A percentile compares a stretch with the other conserved stretches of the same genome.
Conservation (phyloP, 1,140 invertebrate genomes). For the Venturia canescens region DNA sequence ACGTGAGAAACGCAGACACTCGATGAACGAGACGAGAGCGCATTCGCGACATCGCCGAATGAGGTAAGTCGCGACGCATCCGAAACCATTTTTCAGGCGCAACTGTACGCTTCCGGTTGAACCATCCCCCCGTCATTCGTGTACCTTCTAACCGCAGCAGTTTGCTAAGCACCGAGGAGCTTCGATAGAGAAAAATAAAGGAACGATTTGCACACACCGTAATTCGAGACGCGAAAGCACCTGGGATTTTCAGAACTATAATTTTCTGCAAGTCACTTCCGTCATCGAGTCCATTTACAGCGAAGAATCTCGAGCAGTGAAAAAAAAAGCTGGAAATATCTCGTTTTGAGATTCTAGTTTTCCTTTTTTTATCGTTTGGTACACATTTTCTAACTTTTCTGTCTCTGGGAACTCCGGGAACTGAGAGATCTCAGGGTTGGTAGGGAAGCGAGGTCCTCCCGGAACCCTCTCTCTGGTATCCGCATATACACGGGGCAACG, state of each 20-base stretch:
- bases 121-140: no score
- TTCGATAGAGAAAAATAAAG: no score
- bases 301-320: not conserved
- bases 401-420: constrained; percentile 36
- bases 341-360: constrained; percentile 13
- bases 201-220: not conserved
- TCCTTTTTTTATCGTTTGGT: not conserved
- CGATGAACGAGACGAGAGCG: constrained; percentile 67
- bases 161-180: not conserved
- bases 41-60: constrained; percentile 62
- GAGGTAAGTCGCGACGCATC: constrained; percentile 67
- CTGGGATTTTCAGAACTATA: not conserved
- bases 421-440: constrained; percentile 34
- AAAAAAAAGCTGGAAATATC: not conserved
- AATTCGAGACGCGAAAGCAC: not conserved
- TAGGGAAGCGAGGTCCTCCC: constrained; percentile 40
- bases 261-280: not conserved
- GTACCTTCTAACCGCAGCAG: no score
- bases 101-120: no score
- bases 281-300: not conserved
- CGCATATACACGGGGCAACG: not conserved
- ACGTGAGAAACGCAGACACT: constrained; percentile 69
- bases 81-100: not conserved
- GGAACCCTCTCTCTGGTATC: constrained; percentile 37
- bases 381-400: not conserved